phyloP scores from a whole-genome alignment of 2,888 invertebrate genomes.

The Hirtodrosophila cameraria region DNA sequence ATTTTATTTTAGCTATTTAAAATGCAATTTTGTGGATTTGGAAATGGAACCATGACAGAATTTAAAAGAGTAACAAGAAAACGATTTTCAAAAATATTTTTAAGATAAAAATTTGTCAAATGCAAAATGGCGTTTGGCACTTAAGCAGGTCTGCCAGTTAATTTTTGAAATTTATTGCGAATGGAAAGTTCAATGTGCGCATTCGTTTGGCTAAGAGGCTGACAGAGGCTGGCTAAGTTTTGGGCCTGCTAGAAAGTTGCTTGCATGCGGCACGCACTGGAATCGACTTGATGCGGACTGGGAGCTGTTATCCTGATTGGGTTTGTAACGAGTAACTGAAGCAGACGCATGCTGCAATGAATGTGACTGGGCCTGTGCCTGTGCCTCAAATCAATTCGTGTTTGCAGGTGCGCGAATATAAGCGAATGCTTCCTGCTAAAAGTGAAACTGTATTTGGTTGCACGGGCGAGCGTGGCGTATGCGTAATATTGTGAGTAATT shows the following conservation, averaged over 20 bases:
- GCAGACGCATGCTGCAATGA: conserved; percentile 47
- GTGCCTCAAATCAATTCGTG: conserved; percentile 42
- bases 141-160: conserved; percentile 63
- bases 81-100: conserved; percentile 22
- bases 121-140: conserved; percentile 63
- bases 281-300: conserved; percentile 36
- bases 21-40: no score
- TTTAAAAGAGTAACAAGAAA: background rate
- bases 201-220: conserved; percentile 25
- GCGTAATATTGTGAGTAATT: conserved; percentile 75
- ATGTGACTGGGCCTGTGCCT: conserved; percentile 21
- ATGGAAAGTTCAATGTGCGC: conserved; percentile 72
- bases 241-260: conserved; percentile 74
- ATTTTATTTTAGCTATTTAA: no score
- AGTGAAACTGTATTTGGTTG: conserved; percentile 56
- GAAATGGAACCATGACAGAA: no score
- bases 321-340: conserved; percentile 28
- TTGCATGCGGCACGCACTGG: conserved; percentile 71
- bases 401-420: conserved; percentile 59
- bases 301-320: conserved; percentile 72
- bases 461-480: conserved; percentile 51
- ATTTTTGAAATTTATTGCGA: conserved; percentile 60
- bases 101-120: conserved; percentile 62
- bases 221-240: conserved; percentile 39
- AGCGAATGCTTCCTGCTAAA: conserved; percentile 67